Conservation (phyloP, 2,797 vertebrate species). For the Tapirus indicus region DNA sequence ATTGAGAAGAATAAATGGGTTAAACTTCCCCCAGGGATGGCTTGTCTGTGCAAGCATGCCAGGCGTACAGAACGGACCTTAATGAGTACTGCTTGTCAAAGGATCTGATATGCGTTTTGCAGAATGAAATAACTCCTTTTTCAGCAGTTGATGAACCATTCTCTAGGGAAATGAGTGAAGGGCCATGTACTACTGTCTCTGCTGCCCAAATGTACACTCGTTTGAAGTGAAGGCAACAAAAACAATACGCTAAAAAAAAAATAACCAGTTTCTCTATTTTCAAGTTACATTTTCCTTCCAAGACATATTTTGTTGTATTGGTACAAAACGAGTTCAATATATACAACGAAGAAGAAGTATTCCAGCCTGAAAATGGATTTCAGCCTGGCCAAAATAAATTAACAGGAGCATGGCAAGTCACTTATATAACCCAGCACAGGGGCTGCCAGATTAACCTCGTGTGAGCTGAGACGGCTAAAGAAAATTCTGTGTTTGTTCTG, state of each 20-base stretch:
- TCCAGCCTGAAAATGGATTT: conserved; percentile 72
- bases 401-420: conserved; percentile 61
- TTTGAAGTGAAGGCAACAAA: conserved; percentile 76
- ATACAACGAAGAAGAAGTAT: conserved; percentile 67
- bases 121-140: conserved; percentile 81
- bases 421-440: conserved; percentile 68
- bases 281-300: conserved; percentile 45
- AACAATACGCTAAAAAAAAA: conserved; percentile 36
- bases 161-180: conserved; percentile 80
- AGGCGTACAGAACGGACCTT: conserved; percentile 79
- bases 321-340: conserved; percentile 68
- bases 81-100: conserved; percentile 85
- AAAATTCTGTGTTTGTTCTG: conserved; percentile 58
- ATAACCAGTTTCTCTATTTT: conserved; percentile 30
- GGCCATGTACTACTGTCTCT: conserved; percentile 68
- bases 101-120: conserved; percentile 82
- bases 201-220: conserved; percentile 72
- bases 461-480: neutral
- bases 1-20: conserved; percentile 85
- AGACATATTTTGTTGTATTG: conserved; percentile 68
- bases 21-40: conserved; percentile 78
- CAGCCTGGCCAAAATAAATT: conserved; percentile 71
- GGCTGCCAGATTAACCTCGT: conserved; percentile 65
- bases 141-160: conserved; percentile 81
- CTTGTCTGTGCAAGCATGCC: conserved; percentile 73